These are phyloP conservation scores for Macrotis lagotis DNA, from an alignment of 2,113 vertebrate species.

Conservation along the genomic window DNA sequence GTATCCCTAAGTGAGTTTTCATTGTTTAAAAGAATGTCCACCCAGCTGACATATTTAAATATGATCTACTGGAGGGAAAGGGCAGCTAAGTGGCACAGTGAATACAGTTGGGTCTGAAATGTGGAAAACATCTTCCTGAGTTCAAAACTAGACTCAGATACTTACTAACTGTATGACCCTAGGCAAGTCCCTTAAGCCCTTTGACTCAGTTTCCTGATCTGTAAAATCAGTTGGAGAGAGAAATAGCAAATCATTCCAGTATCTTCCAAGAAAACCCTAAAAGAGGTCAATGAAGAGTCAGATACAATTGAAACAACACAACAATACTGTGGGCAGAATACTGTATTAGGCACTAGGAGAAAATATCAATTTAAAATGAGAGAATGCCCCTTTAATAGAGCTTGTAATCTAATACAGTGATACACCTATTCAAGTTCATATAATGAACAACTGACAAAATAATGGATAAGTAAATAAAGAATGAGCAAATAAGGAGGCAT, in stretches of 20 bases:
- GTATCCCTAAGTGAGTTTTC: not conserved
- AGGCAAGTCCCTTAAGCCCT: not conserved
- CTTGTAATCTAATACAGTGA: not conserved
- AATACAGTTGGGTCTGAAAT: not conserved
- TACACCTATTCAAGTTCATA: not conserved
- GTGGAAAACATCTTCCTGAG: not conserved
- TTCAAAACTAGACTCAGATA: not conserved
- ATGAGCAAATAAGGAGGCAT: not conserved
- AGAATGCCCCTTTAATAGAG: not conserved
- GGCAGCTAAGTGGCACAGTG: too few relatives aligned
- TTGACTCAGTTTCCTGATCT: not conserved
- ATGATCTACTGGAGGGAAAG: not conserved
- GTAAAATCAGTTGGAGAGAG: not conserved
- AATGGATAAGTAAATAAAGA: not conserved
- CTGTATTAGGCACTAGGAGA: not conserved
- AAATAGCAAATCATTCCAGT: not conserved
- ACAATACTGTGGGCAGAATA: not conserved
- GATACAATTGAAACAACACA: not conserved
- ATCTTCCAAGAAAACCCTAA: not conserved
- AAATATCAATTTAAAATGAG: not conserved
- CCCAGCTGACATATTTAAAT: not conserved
- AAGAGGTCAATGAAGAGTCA: not conserved
- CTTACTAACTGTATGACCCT: not conserved
- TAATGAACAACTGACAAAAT: not conserved
- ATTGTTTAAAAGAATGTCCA: not conserved